A percentile compares a stretch with the other conserved stretches of the same genome.
phyloP scores from a whole-genome alignment of 1,140 invertebrate species.

The Drosophila punjabiensis region DNA sequence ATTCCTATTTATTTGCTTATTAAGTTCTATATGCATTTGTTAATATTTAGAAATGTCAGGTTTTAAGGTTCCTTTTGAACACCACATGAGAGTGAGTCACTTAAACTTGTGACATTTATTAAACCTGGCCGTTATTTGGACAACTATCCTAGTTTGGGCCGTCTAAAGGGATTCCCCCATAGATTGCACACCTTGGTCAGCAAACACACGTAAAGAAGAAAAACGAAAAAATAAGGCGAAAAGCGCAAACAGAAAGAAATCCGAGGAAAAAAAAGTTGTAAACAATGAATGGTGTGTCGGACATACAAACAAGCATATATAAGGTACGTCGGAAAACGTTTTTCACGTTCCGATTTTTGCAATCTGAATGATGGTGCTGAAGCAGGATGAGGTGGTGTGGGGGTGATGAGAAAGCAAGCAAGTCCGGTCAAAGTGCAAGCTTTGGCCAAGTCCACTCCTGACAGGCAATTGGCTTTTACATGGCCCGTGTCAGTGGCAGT shows the following conservation, averaged over 20 bases:
- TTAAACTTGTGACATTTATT: not conserved
- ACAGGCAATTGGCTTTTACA: conserved; percentile 52
- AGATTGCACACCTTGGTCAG: conserved; percentile 3
- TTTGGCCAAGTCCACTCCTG: conserved; percentile 30
- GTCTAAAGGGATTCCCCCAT: not conserved
- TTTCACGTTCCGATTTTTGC: conserved; percentile 52
- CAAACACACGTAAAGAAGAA: not conserved
- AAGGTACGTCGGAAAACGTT: conserved; percentile 37
- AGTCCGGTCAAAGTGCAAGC: conserved; percentile 30
- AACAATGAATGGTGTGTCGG: conserved; percentile 10
- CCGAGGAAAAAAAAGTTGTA: conserved; percentile 11
- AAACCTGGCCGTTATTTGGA: conserved; percentile 1
- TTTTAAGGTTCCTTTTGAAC: not conserved
- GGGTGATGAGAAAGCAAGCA: not conserved
- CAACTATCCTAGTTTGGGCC: not conserved
- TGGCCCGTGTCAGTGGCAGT: conserved; percentile 22
- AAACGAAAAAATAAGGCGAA: not conserved
- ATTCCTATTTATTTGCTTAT: too few relatives aligned
- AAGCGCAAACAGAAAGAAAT: conserved; percentile 19
- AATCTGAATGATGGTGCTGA: conserved; percentile 2
- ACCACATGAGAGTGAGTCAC: not conserved
- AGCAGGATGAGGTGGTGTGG: not conserved
- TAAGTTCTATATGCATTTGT: too few relatives aligned
- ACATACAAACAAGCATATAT: not conserved
- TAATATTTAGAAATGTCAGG: conserved; percentile 2